Conservation (phyloP, 2,797 vertebrate species). For the Pangasius macronema region DNA sequence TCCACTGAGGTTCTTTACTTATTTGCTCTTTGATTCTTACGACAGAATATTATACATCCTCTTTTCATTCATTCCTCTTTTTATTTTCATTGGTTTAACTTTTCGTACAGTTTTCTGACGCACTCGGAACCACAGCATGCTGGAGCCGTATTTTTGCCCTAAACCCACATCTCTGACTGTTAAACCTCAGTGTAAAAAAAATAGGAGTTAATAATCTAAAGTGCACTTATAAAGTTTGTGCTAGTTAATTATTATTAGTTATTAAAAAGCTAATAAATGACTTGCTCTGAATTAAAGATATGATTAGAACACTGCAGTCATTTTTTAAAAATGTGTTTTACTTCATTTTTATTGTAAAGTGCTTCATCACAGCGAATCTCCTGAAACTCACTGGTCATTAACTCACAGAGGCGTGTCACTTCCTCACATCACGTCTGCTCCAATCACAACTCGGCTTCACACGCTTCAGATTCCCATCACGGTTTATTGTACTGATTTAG, state of each 20-base stretch:
- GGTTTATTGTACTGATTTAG: not conserved
- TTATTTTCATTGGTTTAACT: not conserved
- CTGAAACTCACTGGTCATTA: not conserved
- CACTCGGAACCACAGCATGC: not conserved
- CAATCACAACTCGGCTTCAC: not conserved
- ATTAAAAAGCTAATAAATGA: not conserved
- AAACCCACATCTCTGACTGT: not conserved
- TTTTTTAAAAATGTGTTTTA: not conserved
- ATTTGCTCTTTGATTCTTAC: no score
- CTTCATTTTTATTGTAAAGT: not conserved
- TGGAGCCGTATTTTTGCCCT: no score
- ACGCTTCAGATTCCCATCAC: not conserved
- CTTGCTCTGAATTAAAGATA: not conserved
- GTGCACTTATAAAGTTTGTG: not conserved
- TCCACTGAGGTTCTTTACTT: not conserved
- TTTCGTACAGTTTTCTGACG: not conserved
- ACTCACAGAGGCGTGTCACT: not conserved
- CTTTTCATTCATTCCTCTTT: not conserved
- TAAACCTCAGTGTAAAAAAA: not conserved
- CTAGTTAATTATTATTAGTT: not conserved
- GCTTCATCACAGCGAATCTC: not conserved
- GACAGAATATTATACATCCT: not conserved
- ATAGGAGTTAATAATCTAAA: not conserved
- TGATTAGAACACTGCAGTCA: not conserved
- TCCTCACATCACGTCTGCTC: not conserved